A percentile compares a stretch with the other conserved stretches of the same genome.
Conservation (phyloP, 2,113 vertebrate species). For the Megatriorchis doriae region DNA sequence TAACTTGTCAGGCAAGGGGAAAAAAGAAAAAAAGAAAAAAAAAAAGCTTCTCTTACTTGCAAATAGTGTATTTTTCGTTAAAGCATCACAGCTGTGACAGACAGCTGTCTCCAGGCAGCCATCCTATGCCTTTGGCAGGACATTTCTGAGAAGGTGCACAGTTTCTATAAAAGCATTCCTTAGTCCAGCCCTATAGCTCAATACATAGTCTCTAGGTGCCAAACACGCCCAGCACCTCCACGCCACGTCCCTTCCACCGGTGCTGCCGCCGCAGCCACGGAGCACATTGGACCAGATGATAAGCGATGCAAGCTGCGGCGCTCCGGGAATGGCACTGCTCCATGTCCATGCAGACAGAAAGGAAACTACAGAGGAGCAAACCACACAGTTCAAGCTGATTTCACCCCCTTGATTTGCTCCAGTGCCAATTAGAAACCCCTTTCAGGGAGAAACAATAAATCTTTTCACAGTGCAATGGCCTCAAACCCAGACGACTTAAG, state of each 20-base stretch:
- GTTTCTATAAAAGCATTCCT: neutral
- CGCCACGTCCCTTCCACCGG: fast-evolving
- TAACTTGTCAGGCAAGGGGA: neutral
- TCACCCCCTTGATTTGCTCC: neutral
- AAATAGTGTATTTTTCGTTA: neutral
- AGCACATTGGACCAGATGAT: fast-evolving
- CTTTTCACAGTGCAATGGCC: fast-evolving
- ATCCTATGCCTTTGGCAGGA: neutral
- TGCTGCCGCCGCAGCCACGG: fast-evolving
- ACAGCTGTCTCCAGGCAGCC: neutral
- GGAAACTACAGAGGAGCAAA: neutral
- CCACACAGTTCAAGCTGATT: neutral
- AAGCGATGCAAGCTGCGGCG: neutral
- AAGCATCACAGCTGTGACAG: neutral
- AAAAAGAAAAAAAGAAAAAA: neutral
- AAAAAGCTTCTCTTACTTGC: neutral
- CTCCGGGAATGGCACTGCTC: fast-evolving
- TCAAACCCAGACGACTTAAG: fast-evolving
- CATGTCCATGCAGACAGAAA: too few relatives aligned
- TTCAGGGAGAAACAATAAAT: neutral
- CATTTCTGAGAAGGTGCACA: neutral
- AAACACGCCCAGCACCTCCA: fast-evolving
- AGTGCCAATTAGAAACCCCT: neutral
- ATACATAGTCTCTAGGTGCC: too few relatives aligned
- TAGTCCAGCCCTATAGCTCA: neutral